Evolutionary conservation across 2,888 invertebrate species (phyloP).

Genomic region (Aethes cnicana): DNA sequence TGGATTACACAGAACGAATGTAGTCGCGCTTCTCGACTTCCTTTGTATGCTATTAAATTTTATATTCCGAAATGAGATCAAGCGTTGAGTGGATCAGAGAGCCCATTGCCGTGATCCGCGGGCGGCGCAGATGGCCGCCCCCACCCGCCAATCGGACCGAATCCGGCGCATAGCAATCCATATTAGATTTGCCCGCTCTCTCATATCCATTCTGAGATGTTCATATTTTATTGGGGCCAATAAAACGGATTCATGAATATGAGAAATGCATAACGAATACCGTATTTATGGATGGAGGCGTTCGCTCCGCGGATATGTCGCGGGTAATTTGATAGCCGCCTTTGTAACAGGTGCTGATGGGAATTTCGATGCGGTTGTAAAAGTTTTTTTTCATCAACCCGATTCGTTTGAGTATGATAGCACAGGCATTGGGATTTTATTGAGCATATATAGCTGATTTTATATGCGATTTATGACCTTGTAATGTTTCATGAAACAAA

Average conservation of each 20-base stretch:
- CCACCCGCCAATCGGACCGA: slow-evolving; percentile 65
- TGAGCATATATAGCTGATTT: slow-evolving; percentile 42
- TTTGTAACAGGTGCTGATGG: slow-evolving; percentile 82
- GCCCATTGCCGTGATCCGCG: slow-evolving; percentile 31
- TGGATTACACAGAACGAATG: slow-evolving; percentile 19
- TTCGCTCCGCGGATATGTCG: slow-evolving; percentile 73
- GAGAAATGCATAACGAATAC: slow-evolving; percentile 83
- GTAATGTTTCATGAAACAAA: slow-evolving; percentile 40
- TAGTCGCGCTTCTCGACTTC: slow-evolving; percentile 3
- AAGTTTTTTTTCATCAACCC: slow-evolving; percentile 49
- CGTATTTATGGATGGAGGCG: slow-evolving; percentile 80
- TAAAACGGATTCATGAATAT: slow-evolving; percentile 84
- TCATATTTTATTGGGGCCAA: slow-evolving; percentile 84
- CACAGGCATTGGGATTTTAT: slow-evolving; percentile 55
- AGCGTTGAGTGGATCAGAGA: slow-evolving; percentile 26
- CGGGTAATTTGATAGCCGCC: slow-evolving; percentile 80
- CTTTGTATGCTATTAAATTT: slow-evolving; percentile 28
- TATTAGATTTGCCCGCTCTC: slow-evolving; percentile 81
- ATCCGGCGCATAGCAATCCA: slow-evolving; percentile 79
- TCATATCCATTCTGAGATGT: slow-evolving; percentile 83
- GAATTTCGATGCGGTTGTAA: slow-evolving; percentile 76
- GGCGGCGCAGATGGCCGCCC: slow-evolving; percentile 49
- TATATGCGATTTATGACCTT: slow-evolving; percentile 41
- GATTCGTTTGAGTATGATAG: slow-evolving; percentile 61
- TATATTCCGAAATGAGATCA: slow-evolving; percentile 25